Conservation (phyloP, 2,797 vertebrate species). For the Halcyon smyrnensis region DNA sequence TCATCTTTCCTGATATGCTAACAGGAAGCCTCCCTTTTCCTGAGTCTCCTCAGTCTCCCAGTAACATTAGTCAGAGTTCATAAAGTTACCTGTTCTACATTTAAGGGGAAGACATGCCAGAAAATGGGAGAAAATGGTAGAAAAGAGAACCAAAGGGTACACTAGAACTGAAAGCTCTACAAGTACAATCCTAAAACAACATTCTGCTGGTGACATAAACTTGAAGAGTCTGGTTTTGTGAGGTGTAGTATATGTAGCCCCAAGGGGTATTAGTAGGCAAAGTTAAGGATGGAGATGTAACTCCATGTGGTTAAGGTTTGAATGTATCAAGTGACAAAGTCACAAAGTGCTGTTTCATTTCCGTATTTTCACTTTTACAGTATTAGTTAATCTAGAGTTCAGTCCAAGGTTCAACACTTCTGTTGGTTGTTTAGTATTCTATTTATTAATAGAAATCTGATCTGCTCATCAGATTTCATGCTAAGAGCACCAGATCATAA, state of each 20-base stretch:
- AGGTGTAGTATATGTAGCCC: neutral
- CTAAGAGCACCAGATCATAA: neutral
- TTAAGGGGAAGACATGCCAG: neutral
- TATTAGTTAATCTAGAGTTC: neutral
- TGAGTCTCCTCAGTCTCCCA: neutral
- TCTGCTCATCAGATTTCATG: neutral
- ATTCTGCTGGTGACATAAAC: neutral
- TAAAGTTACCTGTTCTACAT: neutral
- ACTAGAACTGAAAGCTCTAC: neutral
- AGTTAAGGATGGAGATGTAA: neutral
- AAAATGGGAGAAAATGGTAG: neutral
- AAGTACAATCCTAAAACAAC: neutral
- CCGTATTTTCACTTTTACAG: neutral
- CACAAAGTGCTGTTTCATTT: neutral
- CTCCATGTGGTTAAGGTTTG: neutral
- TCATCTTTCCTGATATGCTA: neutral
- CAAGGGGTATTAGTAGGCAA: neutral
- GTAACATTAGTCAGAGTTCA: neutral
- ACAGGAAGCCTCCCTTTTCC: neutral
- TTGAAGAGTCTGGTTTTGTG: neutral
- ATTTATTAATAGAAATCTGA: neutral
- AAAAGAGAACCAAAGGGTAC: neutral
- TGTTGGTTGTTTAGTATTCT: neutral
- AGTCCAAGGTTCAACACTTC: neutral
- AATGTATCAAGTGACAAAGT: neutral